Base-by-base conservation (phyloP, 2,797 vertebrate genomes). In the Gymnoscopelus braueri region DNA sequence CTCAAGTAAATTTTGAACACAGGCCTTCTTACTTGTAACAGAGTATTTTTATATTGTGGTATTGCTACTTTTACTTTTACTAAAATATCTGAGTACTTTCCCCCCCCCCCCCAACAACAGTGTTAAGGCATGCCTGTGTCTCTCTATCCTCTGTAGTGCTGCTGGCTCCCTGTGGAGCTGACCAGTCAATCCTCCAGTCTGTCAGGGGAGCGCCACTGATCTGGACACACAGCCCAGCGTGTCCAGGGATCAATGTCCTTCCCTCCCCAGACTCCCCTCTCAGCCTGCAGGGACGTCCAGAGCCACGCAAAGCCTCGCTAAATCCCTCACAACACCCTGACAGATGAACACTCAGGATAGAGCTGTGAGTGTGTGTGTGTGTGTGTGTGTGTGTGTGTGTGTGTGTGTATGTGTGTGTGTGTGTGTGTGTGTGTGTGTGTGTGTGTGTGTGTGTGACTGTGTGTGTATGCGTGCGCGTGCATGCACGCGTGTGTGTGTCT, bases 101-200 rank as follows among this genome's bases (percentile, higher is more conserved):
- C 60, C 48, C 32, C 57, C 5, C 53, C 14, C 24, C 35, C 8
- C 63, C 52, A 59, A 3, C 63, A 35, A 35, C 53, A 71, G 60
- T 85, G 77, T 87, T 84, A 64, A 84, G 85, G 87, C 74, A 90
- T 88, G 72, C 74, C 1, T 66, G 57, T 59, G 73, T 89, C 77
- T 90, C 77, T 90, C 74, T 80, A 81, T 89, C 79, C 32, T 35
- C 2, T 6, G 32, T 79, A 83, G 75, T 63, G 53, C 6, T 58
- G 72, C 60, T 59, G 62, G 56, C 54, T 83, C 87, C 82, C 86
- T 63, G n/a, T 39, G 82, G 85, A 82, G 77, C 64, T 75, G 68
- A 83, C 88, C 85, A 89, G 88, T 92, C 89, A 92, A 93, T 93
- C 86, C 86, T 71, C 67, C 9, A 84, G 78, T 90, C 84, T 90